phyloP scores from a whole-genome alignment of 2,888 invertebrate genomes.

The Ichneumon xanthorius region DNA sequence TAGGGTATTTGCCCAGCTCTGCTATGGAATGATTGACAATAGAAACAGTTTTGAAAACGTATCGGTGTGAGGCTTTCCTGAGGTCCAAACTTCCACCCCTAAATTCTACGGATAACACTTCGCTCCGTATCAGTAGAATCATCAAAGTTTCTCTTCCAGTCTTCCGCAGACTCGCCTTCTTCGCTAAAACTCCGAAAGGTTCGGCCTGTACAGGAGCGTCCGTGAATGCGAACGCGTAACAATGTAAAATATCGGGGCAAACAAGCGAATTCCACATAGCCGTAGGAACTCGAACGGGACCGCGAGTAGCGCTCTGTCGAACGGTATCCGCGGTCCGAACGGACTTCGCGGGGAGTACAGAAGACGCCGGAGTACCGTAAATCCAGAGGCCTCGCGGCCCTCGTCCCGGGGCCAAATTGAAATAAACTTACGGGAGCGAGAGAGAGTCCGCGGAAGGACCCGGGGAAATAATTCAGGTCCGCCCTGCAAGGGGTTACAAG shows the following conservation, averaged over 20 bases:
- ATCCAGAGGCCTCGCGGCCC: constrained; percentile 63
- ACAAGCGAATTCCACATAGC: constrained; percentile 46
- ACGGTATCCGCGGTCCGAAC: constrained; percentile 43
- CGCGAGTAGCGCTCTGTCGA: constrained; percentile 51
- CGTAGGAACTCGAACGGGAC: constrained; percentile 33
- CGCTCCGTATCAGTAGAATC: too few relatives aligned
- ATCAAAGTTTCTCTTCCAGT: too few relatives aligned
- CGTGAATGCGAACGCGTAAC: background rate
- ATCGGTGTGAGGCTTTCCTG: too few relatives aligned
- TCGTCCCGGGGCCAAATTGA: constrained; percentile 75
- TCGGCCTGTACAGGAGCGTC: background rate
- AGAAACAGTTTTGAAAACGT: too few relatives aligned
- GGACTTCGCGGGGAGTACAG: constrained; percentile 34
- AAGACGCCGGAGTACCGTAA: constrained; percentile 56
- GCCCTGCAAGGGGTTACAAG: constrained; percentile 75
- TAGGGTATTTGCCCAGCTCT: too few relatives aligned
- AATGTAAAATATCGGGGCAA: constrained; percentile 22
- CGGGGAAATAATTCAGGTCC: constrained; percentile 75
- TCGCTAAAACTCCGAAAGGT: background rate
- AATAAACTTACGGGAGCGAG: constrained; percentile 75
- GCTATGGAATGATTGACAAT: too few relatives aligned
- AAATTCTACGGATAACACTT: too few relatives aligned
- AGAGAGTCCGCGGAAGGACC: constrained; percentile 71
- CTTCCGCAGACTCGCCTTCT: background rate
- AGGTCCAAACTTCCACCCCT: too few relatives aligned